These are phyloP conservation scores for Stictonetta naevosa DNA, from an alignment of 2,113 vertebrate genomes.

Conservation along the genomic window DNA sequence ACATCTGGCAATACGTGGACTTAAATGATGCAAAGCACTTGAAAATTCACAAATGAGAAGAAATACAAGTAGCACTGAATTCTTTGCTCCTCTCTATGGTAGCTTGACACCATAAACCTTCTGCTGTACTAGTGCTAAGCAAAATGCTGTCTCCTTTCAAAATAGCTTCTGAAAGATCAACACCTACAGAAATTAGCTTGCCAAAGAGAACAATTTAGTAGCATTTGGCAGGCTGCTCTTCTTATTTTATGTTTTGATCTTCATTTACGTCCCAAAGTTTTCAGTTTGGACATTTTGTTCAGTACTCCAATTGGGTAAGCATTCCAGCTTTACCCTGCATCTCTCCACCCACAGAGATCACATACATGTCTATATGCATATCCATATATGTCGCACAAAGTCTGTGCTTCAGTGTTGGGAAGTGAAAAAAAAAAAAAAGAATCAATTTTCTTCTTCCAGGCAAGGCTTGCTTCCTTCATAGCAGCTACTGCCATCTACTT, in stretches of 20 bases:
- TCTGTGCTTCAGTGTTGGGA: neutral
- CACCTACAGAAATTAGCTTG: neutral
- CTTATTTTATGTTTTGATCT: neutral
- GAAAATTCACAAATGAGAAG: neutral
- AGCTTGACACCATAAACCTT: neutral
- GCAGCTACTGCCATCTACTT: neutral
- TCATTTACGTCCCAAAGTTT: neutral
- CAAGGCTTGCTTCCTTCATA: neutral
- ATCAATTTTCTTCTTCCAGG: neutral
- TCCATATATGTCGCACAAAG: neutral
- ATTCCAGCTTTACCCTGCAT: neutral
- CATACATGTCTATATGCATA: neutral
- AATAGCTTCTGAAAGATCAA: constrained; percentile 4
- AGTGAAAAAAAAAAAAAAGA: neutral
- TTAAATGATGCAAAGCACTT: neutral
- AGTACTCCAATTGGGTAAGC: neutral
- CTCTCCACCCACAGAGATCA: neutral
- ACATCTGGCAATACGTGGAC: neutral
- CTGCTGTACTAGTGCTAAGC: neutral
- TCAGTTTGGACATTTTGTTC: neutral
- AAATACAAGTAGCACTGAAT: neutral
- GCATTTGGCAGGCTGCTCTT: neutral
- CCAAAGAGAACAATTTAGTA: neutral
- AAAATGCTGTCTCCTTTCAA: neutral
- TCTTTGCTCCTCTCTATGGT: neutral